A percentile compares a stretch with the other conserved stretches of the same genome.
These are phyloP conservation scores for Oegoconia quadripuncta DNA, from an alignment of 2,888 invertebrate genomes.

Conservation along the genomic window DNA sequence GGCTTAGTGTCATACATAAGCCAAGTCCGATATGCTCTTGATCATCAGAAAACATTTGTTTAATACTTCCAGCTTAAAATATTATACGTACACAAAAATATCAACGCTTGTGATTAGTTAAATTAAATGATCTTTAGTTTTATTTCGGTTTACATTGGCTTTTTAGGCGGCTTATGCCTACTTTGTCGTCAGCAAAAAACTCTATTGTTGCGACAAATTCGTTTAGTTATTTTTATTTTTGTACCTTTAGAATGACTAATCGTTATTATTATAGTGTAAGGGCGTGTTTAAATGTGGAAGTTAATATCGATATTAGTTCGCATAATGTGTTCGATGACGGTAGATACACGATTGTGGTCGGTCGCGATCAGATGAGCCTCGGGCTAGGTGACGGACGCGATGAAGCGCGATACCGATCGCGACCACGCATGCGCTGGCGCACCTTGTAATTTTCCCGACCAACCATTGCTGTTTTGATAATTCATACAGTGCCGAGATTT, in stretches of 20 bases:
- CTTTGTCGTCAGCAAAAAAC: conserved; percentile 10
- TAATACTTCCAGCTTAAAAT: conserved; percentile 52
- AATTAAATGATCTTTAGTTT: conserved; percentile 22
- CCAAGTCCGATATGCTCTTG: conserved; percentile 48
- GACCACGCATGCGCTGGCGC: conserved; percentile 27
- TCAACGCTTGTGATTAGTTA: conserved; percentile 37
- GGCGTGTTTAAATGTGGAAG: conserved; percentile 35
- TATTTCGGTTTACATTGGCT: conserved; percentile 25
- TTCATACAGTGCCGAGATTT: conserved; percentile 13
- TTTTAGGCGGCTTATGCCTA: conserved; percentile 12
- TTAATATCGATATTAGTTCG: conserved; percentile 56
- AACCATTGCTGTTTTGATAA: conserved; percentile 31
- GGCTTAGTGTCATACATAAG: conserved; percentile 72
- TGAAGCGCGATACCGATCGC: conserved; percentile 62
- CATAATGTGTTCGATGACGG: conserved; percentile 56
- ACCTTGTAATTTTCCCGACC: conserved; percentile 55
- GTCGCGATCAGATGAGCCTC: conserved; percentile 54
- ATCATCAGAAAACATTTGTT: conserved; percentile 65
- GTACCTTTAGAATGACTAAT: conserved; percentile 11
- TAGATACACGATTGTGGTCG: conserved; percentile 23
- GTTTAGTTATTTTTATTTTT: conserved; percentile 11
- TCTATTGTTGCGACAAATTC: neutral
- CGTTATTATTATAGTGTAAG: conserved; percentile 32
- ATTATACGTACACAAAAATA: conserved; percentile 41
- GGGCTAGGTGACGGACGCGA: conserved; percentile 61